phyloP scores from a whole-genome alignment of 2,797 vertebrate genomes.

The Pteronotus mesoamericanus region DNA sequence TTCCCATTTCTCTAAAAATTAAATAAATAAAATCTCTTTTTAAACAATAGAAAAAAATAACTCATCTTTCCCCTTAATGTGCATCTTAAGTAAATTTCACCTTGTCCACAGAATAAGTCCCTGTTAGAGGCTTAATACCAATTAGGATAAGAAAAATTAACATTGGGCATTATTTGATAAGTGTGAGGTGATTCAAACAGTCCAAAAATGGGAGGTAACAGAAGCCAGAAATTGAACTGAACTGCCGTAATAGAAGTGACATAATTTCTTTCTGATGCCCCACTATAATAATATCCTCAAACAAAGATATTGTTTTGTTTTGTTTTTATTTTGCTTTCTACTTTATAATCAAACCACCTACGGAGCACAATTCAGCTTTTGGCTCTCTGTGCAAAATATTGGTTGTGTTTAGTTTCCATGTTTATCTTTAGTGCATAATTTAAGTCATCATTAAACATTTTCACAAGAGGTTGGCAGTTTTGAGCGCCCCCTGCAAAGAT shows the following conservation, averaged over 20 bases:
- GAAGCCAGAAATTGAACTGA: neutral
- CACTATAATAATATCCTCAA: neutral
- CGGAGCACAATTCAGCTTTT: conserved; percentile 7
- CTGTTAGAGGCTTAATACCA: conserved; percentile 7
- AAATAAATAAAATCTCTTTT: no score
- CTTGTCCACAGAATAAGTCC: neutral
- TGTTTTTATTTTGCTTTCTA: conserved; percentile 39
- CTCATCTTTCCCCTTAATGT: neutral
- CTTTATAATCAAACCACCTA: neutral
- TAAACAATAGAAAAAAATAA: no score
- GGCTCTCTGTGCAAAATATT: conserved; percentile 37
- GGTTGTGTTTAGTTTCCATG: neutral
- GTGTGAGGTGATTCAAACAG: neutral
- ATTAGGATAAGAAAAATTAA: neutral
- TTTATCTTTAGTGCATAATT: conserved; percentile 38
- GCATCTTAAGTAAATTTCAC: conserved; percentile 37
- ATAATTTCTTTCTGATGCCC: neutral
- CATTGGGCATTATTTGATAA: conserved; percentile 15
- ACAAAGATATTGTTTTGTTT: neutral
- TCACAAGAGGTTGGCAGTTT: neutral
- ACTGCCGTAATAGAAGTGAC: neutral
- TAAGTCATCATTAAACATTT: neutral
- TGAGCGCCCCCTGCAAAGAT: neutral
- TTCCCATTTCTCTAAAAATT: no score
- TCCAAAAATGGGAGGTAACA: neutral